Evolutionary conservation across 2,113 vertebrate genomes (phyloP).

Genomic region (Eurystomus gularis): DNA sequence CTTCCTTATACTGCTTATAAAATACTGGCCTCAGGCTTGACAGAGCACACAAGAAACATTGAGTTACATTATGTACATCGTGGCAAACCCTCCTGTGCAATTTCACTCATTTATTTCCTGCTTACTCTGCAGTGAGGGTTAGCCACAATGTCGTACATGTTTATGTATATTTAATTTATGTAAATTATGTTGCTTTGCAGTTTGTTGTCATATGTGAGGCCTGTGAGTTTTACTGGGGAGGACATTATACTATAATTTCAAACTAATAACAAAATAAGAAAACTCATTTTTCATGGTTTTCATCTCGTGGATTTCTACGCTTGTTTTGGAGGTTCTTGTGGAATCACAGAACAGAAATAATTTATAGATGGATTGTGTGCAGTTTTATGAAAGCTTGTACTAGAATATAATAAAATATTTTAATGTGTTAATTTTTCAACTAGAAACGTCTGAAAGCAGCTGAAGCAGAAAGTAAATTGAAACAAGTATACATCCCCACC

Average conservation of each 20-base stretch:
- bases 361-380: not conserved
- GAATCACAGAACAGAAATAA: not conserved
- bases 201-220: not conserved
- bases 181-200: not conserved
- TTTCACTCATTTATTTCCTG: not conserved
- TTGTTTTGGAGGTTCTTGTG: constrained; percentile 3
- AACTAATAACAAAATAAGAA: not conserved
- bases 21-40: not conserved
- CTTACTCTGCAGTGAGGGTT: not conserved
- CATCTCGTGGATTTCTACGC: not conserved
- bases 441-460: constrained; percentile 97
- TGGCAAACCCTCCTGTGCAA: not conserved
- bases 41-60: not conserved
- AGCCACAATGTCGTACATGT: not conserved
- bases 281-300: not conserved
- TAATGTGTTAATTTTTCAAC: constrained; percentile 63
- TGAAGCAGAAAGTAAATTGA: constrained; percentile 97
- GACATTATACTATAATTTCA: not conserved
- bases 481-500: constrained; percentile 98
- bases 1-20: not conserved
- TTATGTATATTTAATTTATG: not conserved
- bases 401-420: not conserved
- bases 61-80: not conserved
- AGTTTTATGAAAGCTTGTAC: not conserved
- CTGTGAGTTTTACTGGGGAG: not conserved